phyloP scores from a whole-genome alignment of 2,797 vertebrate genomes.

The Lacerta agilis region DNA sequence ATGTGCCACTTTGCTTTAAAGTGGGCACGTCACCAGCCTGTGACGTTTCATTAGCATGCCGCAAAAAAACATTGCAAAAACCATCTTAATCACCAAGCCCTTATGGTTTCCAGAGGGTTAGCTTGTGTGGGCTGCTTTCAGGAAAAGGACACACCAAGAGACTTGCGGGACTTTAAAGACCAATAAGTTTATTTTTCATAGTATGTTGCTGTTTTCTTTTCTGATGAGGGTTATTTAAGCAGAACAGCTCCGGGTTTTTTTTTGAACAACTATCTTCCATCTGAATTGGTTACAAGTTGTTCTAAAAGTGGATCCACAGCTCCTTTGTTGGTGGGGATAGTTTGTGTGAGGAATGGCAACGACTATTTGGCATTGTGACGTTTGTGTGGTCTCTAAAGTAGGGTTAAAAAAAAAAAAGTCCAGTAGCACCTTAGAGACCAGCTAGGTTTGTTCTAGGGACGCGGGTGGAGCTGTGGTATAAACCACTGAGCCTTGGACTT shows the following conservation, averaged over 20 bases:
- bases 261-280: neutral
- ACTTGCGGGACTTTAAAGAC: too few relatives aligned
- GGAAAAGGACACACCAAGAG: too few relatives aligned
- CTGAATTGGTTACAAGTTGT: neutral
- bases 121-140: too few relatives aligned
- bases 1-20: neutral
- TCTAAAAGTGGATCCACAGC: neutral
- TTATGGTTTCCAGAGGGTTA: neutral
- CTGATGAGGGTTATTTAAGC: too few relatives aligned
- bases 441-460: too few relatives aligned
- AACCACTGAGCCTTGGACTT: too few relatives aligned
- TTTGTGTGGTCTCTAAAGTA: neutral
- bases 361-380: neutral
- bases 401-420: too few relatives aligned
- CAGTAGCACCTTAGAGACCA: too few relatives aligned
- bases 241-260: neutral
- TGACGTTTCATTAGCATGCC: neutral
- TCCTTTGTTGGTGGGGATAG: neutral
- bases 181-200: neutral
- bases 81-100: neutral
- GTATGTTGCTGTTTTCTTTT: neutral
- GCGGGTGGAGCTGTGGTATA: too few relatives aligned
- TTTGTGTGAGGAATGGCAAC: neutral
- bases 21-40: neutral
- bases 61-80: neutral